Base-by-base conservation (phyloP, 2,113 vertebrate species). In the Halcyon malimbica region DNA sequence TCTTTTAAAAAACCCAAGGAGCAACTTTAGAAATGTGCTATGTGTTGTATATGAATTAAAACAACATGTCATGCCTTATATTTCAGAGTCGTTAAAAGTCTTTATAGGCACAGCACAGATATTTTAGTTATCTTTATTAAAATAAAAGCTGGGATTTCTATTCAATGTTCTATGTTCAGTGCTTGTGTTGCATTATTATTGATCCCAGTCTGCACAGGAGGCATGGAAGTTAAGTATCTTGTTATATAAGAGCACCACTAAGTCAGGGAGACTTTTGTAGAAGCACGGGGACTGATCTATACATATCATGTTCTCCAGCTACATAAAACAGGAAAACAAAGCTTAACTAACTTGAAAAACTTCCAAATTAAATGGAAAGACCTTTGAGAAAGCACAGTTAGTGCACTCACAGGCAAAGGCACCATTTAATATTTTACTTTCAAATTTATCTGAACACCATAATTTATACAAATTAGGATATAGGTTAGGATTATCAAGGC, bases 1-100 rank as follows among this genome's bases (percentile, higher is more conserved):
- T 97, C 95, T 95, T 94, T 97, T 94, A 95, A 79, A 94, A 94
- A 93, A 92, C 69, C 63, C 80, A 97, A 97, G 98, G 33, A 96
- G 75, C 87, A 95, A 97, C 89, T 95, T 96, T 54, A 76, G 93
- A 97, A 98, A 97, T 28, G 57, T 73, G 83, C 44, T 92, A 91
- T 94, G 95, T 97, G 81, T 92, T 94, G 90, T 87, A 93, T 89
- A 88, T 39, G 85, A 94, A 90, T 96, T 96, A 95, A 96, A 97
- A 90, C 92, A 95, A 95, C 91, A 74, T 60, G 87, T 53, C 81
- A 93, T 89, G 68, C 79, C 84, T 94, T 94, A 74, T 85, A 94
- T 73, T 94, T 91, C 82, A 84, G 95, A 93, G 68, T 42, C 11
- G 4, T 86, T 93, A 85, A 35, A 91, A 93, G 82, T 70, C 85